Evolutionary conservation across 1,140 invertebrate species (phyloP), one percentile per base, ranked within the genome.

Genomic region (Thaumatotibia leucotreta): DNA sequence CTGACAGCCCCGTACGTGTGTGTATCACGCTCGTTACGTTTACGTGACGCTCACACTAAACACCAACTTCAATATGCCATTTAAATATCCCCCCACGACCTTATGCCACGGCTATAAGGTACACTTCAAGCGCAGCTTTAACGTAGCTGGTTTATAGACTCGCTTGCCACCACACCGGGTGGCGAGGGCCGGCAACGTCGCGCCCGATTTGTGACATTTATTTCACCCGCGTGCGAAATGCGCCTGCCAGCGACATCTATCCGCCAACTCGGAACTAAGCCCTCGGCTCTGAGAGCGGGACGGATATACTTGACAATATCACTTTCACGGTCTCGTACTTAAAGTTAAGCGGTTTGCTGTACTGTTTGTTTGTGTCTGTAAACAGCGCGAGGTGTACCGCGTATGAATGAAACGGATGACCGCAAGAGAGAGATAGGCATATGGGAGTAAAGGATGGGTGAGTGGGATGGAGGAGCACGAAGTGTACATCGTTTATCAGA

Each of bases 341-440:
- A 87, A 88, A 90, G 88, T 86, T 85, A 91, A 91, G 88, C 88
- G 88, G 85, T 91, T 91, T 90, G 86, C 83, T 89, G 86, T 88
- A 89, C 86, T 91, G 90, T 91, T 91, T 91, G 88, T 91, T 91
- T 91, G 89, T 91, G 88, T 91, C 87, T 88, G 90, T 91, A 91
- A 91, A 91, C 88, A 91, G 88, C 83, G 84, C 79, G 83, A 88
- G 84, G 83, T 90, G 83, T 86, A 91, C 84, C 84, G 84, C 86
- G 88, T 84, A 91, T 91, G 90, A 91, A 91, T 91, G 90, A 91
- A 91, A 91, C 83, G 84, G 88, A 91, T 83, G 82, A 88, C 84
- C 76, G 77, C 72, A 39, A 27, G 80, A 91, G 45, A 35, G 80
- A 74, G 88, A 90, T 52, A 64, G 79, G 35, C 62, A 39, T 65